Evolutionary conservation across 2,888 invertebrate species (phyloP).

Genomic region (Automeris io): DNA sequence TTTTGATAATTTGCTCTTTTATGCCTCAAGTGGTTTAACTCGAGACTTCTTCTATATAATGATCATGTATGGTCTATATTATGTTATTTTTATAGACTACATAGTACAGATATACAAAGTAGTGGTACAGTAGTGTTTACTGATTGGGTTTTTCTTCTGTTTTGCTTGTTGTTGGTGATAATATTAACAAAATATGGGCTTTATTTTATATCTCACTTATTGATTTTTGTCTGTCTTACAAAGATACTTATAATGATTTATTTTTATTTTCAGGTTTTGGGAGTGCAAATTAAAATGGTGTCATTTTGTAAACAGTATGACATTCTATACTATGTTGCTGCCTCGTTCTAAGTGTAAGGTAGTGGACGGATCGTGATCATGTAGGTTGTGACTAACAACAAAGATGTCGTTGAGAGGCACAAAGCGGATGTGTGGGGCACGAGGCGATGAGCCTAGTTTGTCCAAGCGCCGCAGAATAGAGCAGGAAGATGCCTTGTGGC

Average conservation of each 20-base stretch:
- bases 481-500: conserved; percentile 80
- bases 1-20: conserved; percentile 40
- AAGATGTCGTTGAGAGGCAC: conserved; percentile 73
- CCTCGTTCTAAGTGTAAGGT: conserved; percentile 72
- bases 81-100: too few species aligned
- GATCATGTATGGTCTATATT: too few species aligned
- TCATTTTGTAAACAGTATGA: conserved; percentile 68
- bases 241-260: too few species aligned
- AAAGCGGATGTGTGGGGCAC: conserved; percentile 62
- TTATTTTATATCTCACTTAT: too few species aligned
- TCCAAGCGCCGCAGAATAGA: conserved; percentile 67
- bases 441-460: conserved; percentile 59
- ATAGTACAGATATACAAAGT: too few species aligned
- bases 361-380: conserved; percentile 64
- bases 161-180: too few species aligned
- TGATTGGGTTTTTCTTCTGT: too few species aligned
- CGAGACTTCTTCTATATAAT: too few species aligned
- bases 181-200: too few species aligned
- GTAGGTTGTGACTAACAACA: conserved; percentile 58
- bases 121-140: too few species aligned
- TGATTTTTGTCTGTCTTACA: too few species aligned
- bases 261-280: conserved; percentile 46
- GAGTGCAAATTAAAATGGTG: conserved; percentile 56
- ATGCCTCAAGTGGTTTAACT: conserved; percentile 35
- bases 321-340: conserved; percentile 69